Evolutionary conservation across 2,888 invertebrate genomes (phyloP), one percentile per base, ranked within the genome.

Genomic region (Acleris emargana): DNA sequence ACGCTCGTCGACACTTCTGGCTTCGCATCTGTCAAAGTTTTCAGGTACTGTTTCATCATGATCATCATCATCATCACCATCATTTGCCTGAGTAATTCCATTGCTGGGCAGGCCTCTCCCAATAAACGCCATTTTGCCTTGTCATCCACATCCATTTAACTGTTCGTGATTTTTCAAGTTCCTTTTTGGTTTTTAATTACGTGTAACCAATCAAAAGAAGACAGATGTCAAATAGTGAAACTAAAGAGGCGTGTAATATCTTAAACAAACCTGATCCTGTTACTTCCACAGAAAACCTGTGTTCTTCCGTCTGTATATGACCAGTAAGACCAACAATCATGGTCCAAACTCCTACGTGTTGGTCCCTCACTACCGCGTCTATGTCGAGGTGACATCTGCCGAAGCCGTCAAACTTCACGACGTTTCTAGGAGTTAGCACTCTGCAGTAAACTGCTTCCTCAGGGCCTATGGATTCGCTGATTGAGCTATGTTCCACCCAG

Each of bases 401-500:
- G 47, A 70, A 71, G 11, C 64, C 63, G 18, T 68, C 67, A 54
- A 61, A 71, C 28, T 63, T 57, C 4, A 58, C 58, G 5, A 22
- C 47, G 3, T 64, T 53, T 2, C 5, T 9, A 2, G 70, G 67
- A 38, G 66, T 61, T 5, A 47, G 22, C 9, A 70, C 47, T 22
- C 52, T 45, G 45, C 72, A 72, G 54, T 68, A 72, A 0, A 72
- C 64, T 1, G 71, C 53, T 9, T 70, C 54, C 52, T 61, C 55
- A 6, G 70, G 67, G 1, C 71, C 71, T 0, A 70, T 17, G 6
- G 18, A 42, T 17, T 52, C 7, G 22, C 59, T 60, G 0, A 69
- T 54, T 17, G 68, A 43, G 43, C 51, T 47, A 18, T 67, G 62
- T 58, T 57, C 63, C 20, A 57, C 47, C 57, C 62, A 68, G 51